These are phyloP conservation scores for Macaria liturata DNA, from an alignment of 2,888 invertebrate genomes.

Conservation along the genomic window DNA sequence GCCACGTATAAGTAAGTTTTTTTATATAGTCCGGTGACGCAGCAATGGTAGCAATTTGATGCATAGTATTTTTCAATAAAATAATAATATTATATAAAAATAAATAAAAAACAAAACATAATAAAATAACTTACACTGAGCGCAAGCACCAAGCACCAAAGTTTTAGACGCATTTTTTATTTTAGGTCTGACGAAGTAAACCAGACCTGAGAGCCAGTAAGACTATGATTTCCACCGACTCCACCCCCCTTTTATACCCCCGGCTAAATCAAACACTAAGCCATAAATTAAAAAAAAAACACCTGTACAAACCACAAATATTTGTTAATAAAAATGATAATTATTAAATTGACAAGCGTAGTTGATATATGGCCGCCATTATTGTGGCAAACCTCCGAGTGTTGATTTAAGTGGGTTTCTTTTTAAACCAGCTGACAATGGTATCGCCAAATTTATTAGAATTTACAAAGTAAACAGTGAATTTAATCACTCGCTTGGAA, in stretches of 20 bases:
- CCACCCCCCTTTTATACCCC: constrained; percentile 5
- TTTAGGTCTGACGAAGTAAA: background rate
- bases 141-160: constrained; percentile 12
- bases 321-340: constrained; percentile 1
- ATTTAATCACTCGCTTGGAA: too few relatives aligned
- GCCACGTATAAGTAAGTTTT: too few relatives aligned
- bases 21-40: too few relatives aligned
- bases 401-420: too few relatives aligned
- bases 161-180: constrained; percentile 7
- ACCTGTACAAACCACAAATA: constrained; percentile 13
- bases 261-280: background rate
- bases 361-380: too few relatives aligned
- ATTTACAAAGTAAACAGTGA: too few relatives aligned
- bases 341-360: too few relatives aligned
- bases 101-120: background rate
- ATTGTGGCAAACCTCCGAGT: too few relatives aligned
- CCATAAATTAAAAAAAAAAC: constrained; percentile 11
- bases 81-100: background rate
- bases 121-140: constrained; percentile 17
- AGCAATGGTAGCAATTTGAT: too few relatives aligned
- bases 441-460: too few relatives aligned
- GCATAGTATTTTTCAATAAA: too few relatives aligned
- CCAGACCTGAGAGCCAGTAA: constrained; percentile 10
- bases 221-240: constrained; percentile 1
- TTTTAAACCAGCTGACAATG: too few relatives aligned